Percentiles rank a stretch among this genome's conserved stretches.
Conservation (phyloP, 1,140 invertebrate genomes). For the Trigoniulus corallinus region DNA sequence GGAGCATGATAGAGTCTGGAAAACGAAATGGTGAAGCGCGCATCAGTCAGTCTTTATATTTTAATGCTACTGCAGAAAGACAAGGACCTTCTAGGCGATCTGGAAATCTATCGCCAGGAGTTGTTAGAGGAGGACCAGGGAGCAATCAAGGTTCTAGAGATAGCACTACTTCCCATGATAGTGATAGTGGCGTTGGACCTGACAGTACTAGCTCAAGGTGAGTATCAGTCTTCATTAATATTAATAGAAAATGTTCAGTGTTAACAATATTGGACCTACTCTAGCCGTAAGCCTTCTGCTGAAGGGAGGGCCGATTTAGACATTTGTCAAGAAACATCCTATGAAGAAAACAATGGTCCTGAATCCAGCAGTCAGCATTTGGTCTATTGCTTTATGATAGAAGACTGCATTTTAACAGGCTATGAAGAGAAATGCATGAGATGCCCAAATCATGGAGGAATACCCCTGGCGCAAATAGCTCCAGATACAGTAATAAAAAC, state of each 20-base stretch:
- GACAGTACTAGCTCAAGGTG: slow-evolving; percentile 37
- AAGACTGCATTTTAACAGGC: slow-evolving; percentile 83
- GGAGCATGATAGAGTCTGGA: slow-evolving; percentile 4
- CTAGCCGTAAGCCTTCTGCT: slow-evolving; percentile 59
- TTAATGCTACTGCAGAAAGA: not conserved
- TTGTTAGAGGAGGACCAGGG: slow-evolving; percentile 10
- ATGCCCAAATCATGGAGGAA: slow-evolving; percentile 56
- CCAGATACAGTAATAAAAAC: slow-evolving; percentile 65
- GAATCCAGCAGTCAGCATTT: slow-evolving; percentile 10
- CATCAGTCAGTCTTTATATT: slow-evolving; percentile 2
- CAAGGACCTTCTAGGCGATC: slow-evolving; percentile 12
- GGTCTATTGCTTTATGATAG: slow-evolving; percentile 52
- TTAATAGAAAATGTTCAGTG: not conserved
- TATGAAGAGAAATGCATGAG: slow-evolving; percentile 48
- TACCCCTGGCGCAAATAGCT: slow-evolving; percentile 52
- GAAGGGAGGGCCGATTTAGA: slow-evolving; percentile 44
- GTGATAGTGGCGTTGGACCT: slow-evolving; percentile 57
- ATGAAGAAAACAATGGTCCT: slow-evolving; percentile 14
- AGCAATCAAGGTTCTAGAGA: slow-evolving; percentile 44
- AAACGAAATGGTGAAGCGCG: slow-evolving; percentile 5
- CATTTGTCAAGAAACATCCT: slow-evolving; percentile 18
- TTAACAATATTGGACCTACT: not conserved
- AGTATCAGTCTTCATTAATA: not conserved
- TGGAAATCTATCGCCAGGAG: slow-evolving; percentile 10
- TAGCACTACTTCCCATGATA: slow-evolving; percentile 50